A percentile compares a stretch with the other conserved stretches of the same genome.
These are phyloP conservation scores for Griposia aprilina DNA, from an alignment of 2,888 invertebrate genomes.

Conservation along the genomic window DNA sequence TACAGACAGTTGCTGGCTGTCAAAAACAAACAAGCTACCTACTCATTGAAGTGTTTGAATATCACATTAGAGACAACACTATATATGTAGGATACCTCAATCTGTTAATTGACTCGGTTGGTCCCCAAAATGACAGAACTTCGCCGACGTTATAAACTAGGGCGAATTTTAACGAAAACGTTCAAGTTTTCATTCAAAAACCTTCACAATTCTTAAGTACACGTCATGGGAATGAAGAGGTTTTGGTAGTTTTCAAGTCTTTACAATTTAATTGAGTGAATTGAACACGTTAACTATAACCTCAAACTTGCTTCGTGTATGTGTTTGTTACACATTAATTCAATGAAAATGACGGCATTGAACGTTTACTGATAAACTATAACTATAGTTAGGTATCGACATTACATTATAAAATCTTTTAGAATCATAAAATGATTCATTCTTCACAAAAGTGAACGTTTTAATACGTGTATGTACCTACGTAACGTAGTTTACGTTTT, in stretches of 20 bases:
- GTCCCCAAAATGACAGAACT: background rate
- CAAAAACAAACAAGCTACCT: slow-evolving; percentile 11
- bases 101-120: slow-evolving; percentile 15
- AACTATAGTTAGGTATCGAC: background rate
- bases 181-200: slow-evolving; percentile 17
- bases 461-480: background rate
- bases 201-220: background rate
- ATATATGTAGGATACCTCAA: slow-evolving; percentile 4
- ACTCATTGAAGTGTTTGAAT: slow-evolving; percentile 37
- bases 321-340: slow-evolving; percentile 29
- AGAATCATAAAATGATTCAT: slow-evolving; percentile 28
- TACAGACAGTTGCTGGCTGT: slow-evolving; percentile 1
- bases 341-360: slow-evolving; percentile 61
- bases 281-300: slow-evolving; percentile 51
- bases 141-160: background rate
- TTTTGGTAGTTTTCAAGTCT: background rate
- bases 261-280: slow-evolving; percentile 31
- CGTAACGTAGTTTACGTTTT: slow-evolving; percentile 34
- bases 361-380: slow-evolving; percentile 47
- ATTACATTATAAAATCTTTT: slow-evolving; percentile 24
- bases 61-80: slow-evolving; percentile 19
- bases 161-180: background rate
- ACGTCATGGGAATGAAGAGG: background rate
- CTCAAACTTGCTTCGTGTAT: slow-evolving; percentile 50
- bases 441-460: slow-evolving; percentile 14